These are phyloP conservation scores for Plutella xylostella DNA, from an alignment of 2,888 invertebrate genomes.

Conservation along the genomic window DNA sequence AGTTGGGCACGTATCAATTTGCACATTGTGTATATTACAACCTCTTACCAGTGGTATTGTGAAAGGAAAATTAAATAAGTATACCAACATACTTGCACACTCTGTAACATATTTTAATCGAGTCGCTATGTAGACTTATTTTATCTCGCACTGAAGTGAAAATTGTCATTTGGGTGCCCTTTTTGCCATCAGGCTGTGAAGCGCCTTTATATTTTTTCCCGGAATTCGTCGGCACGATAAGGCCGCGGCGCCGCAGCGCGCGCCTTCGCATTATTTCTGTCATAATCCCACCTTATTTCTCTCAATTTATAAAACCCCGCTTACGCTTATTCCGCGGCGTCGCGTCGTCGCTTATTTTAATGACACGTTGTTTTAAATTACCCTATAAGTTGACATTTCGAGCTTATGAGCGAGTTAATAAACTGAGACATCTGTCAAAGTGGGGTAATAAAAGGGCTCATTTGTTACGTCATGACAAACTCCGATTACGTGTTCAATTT, in stretches of 20 bases:
- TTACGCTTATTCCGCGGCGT: slow-evolving; percentile 22
- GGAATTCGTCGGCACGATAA: slow-evolving; percentile 15
- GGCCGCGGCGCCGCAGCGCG: too few species aligned
- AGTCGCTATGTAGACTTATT: too few species aligned
- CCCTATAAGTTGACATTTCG: slow-evolving; percentile 12
- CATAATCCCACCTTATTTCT: slow-evolving; percentile 27
- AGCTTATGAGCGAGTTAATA: slow-evolving; percentile 22
- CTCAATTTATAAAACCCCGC: slow-evolving; percentile 28
- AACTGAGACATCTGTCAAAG: slow-evolving; percentile 24
- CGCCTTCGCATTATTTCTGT: slow-evolving; percentile 25
- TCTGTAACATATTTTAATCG: too few species aligned
- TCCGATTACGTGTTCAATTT: too few species aligned
- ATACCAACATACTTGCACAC: too few species aligned
- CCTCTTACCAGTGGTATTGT: slow-evolving; percentile 41
- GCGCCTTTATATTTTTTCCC: slow-evolving; percentile 24
- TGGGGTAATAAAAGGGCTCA: slow-evolving; percentile 24
- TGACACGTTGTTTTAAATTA: slow-evolving; percentile 29
- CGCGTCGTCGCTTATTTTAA: slow-evolving; percentile 28
- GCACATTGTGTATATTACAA: slow-evolving; percentile 29
- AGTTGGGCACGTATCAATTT: not conserved
- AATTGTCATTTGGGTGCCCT: not conserved
- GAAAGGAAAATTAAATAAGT: too few species aligned
- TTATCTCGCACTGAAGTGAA: too few species aligned
- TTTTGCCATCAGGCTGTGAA: not conserved
- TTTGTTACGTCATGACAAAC: slow-evolving; percentile 17